Conservation (phyloP, 2,113 vertebrate genomes). For the Butastur rufipennis region DNA sequence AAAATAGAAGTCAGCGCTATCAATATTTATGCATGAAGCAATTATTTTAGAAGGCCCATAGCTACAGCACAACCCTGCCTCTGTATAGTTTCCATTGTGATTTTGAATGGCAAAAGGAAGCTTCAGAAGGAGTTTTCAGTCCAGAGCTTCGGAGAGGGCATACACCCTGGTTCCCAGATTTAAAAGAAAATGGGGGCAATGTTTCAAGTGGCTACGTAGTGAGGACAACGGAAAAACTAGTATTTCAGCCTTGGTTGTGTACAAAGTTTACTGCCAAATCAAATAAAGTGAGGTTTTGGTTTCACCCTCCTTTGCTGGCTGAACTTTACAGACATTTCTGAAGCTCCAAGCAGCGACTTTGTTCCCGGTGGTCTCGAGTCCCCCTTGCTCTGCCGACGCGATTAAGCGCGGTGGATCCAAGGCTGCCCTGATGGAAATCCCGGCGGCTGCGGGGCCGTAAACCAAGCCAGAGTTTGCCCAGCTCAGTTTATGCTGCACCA, state of each 20-base stretch:
- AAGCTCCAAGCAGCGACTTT: neutral
- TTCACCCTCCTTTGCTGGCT: neutral
- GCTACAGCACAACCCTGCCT: neutral
- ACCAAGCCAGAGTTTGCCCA: neutral
- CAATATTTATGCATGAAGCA: neutral
- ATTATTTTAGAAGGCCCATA: neutral
- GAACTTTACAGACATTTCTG: neutral
- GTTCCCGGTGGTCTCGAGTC: neutral
- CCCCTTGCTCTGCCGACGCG: neutral
- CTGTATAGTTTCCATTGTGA: neutral
- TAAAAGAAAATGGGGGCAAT: neutral
- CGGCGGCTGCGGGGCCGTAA: fast-evolving
- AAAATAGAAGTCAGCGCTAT: neutral
- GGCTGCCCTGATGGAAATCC: neutral
- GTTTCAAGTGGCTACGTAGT: neutral
- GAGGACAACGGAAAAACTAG: neutral
- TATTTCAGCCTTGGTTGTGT: neutral
- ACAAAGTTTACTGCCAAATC: neutral
- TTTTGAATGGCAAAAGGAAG: neutral
- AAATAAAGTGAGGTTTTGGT: neutral
- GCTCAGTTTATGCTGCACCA: neutral
- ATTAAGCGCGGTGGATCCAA: neutral
- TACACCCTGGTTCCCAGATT: neutral
- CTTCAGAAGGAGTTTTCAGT: neutral
- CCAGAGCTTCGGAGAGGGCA: neutral